Conservation (phyloP, 92 coral and sea anemone genomes). For the Palythoa grandiflora region DNA sequence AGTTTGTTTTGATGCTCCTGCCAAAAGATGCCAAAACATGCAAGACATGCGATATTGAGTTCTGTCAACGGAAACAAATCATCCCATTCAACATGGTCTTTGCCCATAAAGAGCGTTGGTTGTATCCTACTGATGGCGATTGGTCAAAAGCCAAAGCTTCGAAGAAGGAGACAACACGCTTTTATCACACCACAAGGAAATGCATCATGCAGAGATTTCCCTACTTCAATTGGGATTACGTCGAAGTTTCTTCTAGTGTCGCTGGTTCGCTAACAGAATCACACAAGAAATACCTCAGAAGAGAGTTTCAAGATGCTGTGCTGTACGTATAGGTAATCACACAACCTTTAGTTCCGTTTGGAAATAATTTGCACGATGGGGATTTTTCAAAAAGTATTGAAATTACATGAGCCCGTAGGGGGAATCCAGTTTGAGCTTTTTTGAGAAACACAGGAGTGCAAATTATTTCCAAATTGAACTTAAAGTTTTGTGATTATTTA, state of each 20-base stretch:
- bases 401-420: no score
- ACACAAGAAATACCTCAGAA: constrained; percentile 45
- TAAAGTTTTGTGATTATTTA: no score
- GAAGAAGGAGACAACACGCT: constrained; percentile 44
- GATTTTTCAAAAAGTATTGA: no score
- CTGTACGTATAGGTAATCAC: no score
- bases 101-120: constrained; percentile 60
- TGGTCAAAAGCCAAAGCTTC: constrained; percentile 59
- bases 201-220: constrained; percentile 61
- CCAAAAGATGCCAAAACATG: constrained; percentile 46
- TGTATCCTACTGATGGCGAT: constrained; percentile 59
- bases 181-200: constrained; percentile 56
- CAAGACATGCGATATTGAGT: constrained; percentile 62
- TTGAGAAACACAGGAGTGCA: no score
- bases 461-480: no score
- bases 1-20: constrained; percentile 51
- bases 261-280: constrained; percentile 31
- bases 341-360: no score
- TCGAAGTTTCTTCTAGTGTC: constrained; percentile 20
- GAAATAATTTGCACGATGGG: no score
- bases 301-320: constrained; percentile 20
- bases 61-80: constrained; percentile 50
- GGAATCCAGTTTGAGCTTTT: no score
- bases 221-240: constrained; percentile 46
- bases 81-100: constrained; percentile 56